These are phyloP conservation scores for Cataglyphis altisquamis DNA, from an alignment of 2,888 invertebrate genomes.

Conservation along the genomic window DNA sequence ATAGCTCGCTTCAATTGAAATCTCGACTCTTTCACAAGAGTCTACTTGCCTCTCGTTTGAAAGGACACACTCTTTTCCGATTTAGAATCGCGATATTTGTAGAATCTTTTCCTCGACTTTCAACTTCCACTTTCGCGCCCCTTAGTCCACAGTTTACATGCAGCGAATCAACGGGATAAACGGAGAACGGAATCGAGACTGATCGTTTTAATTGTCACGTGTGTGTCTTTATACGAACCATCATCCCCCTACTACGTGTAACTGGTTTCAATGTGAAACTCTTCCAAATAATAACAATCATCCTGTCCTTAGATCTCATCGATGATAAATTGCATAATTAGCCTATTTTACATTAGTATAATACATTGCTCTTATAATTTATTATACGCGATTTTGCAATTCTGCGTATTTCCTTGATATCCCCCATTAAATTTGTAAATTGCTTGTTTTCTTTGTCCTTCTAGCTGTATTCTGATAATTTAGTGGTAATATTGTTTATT, in stretches of 20 bases:
- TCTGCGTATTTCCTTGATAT: not conserved
- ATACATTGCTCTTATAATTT: constrained; percentile 3
- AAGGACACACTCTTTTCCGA: not conserved
- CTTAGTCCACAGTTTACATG: not conserved
- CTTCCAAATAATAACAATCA: constrained; percentile 61
- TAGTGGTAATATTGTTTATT: not conserved
- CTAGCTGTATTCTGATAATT: not conserved
- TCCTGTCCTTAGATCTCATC: not conserved
- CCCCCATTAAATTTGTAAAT: not conserved
- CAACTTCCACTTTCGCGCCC: not conserved
- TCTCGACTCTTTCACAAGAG: not conserved
- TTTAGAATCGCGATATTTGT: not conserved
- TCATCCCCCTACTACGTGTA: constrained; percentile 42
- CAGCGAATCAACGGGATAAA: constrained; percentile 69
- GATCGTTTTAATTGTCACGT: constrained; percentile 84
- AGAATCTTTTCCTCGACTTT: not conserved
- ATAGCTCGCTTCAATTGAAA: constrained; percentile 5
- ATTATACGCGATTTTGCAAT: constrained; percentile 15
- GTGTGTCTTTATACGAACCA: constrained; percentile 82
- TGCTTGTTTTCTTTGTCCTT: not conserved
- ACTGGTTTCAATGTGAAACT: constrained; percentile 45
- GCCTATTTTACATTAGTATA: too few species aligned
- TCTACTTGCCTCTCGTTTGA: not conserved
- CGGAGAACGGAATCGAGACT: constrained; percentile 81
- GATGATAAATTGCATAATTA: constrained; percentile 31